phyloP scores from a whole-genome alignment of 1,140 invertebrate species.

The Bradynema listronoti region DNA sequence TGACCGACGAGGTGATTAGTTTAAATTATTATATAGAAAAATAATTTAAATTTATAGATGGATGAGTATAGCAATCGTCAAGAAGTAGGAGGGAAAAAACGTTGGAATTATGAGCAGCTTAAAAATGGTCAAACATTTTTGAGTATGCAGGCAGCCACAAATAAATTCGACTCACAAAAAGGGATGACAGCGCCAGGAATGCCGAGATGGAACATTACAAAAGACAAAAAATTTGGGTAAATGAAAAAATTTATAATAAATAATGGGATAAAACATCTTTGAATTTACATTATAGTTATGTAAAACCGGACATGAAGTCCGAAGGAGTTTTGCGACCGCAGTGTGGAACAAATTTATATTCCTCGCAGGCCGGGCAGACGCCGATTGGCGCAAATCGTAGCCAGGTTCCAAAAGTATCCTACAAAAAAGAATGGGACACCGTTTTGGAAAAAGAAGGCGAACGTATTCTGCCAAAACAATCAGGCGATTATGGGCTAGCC shows the following conservation, averaged over 20 bases:
- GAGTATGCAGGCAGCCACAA: slow-evolving; percentile 82
- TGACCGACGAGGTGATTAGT: slow-evolving; percentile 22
- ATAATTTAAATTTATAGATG: slow-evolving; percentile 6
- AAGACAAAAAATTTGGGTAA: slow-evolving; percentile 53
- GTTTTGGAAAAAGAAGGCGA: slow-evolving; percentile 57
- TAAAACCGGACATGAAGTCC: slow-evolving; percentile 50
- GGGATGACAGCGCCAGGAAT: slow-evolving; percentile 66
- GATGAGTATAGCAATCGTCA: slow-evolving; percentile 7
- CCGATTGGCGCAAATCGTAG: slow-evolving; percentile 44
- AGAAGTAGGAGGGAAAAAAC: slow-evolving; percentile 23
- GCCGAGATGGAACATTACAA: slow-evolving; percentile 56
- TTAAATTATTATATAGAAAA: not conserved
- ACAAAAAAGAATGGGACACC: slow-evolving; percentile 58
- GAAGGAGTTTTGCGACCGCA: slow-evolving; percentile 53
- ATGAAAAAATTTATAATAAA: slow-evolving; percentile 2
- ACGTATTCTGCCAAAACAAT: slow-evolving; percentile 55
- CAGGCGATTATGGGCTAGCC: slow-evolving; percentile 55
- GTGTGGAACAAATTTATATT: slow-evolving; percentile 57
- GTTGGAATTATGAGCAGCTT: slow-evolving; percentile 78
- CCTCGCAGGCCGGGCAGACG: slow-evolving; percentile 54
- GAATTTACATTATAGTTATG: slow-evolving; percentile 42
- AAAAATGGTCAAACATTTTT: slow-evolving; percentile 76
- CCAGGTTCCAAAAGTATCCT: slow-evolving; percentile 51
- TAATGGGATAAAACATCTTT: too few relatives aligned
- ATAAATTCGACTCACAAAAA: slow-evolving; percentile 75